Evolutionary conservation across 2,888 invertebrate species (phyloP), one percentile per base, ranked within the genome.

Genomic region (Nymphalis polychloros): DNA sequence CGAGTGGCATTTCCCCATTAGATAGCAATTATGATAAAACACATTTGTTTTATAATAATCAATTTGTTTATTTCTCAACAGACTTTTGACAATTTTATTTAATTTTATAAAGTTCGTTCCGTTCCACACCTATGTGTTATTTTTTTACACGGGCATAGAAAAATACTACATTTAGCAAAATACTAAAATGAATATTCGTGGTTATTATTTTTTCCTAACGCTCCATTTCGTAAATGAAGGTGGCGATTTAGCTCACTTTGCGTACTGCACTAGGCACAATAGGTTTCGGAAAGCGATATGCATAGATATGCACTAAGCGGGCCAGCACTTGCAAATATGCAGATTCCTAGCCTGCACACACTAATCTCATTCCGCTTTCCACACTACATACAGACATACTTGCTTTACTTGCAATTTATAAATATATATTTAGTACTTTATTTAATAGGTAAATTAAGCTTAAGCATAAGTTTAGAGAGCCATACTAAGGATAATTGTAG

Each of bases 261-360:
- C 87, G 84, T 87, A 82, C 82, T 83, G 85, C 85, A 79, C 84
- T 84, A 81, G 81, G 76, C 84, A 90, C 91, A 91, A 91, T 90
- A 86, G 90, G 80, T 82, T 86, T 84, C 80, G 80, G 83, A 81
- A 82, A 80, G 78, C 81, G 85, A 88, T 90, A 87, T 87, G 87
- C 89, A 90, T 86, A 89, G 89, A 90, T 91, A 90, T 84, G 85
- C 82, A 79, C 79, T 81, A 80, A 84, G 77, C 83, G 83, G 79
- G 84, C 83, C 86, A 84, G 82, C 74, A 79, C 82, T 85, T 88
- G 86, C 85, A 83, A 88, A 88, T 89, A 82, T 76, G 80, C 76
- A 79, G 71, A 74, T 73, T 72, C 78, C 78, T 75, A 77, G 75
- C 78, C 78, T 81, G 79, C 82, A 81, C 81, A 78, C 81, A 80